Conservation (phyloP, 2,888 invertebrate genomes). For the Conomelus anceps region DNA sequence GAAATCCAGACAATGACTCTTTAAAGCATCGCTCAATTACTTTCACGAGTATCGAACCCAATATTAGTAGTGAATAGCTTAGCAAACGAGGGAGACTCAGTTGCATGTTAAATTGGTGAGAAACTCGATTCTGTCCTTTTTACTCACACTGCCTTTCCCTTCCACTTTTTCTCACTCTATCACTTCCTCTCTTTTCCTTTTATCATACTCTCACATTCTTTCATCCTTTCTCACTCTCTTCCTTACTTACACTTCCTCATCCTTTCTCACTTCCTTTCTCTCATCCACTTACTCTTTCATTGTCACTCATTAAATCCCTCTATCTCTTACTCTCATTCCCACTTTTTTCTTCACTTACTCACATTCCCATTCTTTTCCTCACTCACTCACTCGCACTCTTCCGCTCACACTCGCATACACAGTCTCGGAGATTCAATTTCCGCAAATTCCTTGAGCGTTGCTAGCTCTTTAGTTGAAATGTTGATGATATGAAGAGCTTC, state of each 20-base stretch:
- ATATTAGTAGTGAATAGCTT: background rate
- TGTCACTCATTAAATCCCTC: too few species aligned
- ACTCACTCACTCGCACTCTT: background rate
- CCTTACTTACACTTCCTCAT: background rate
- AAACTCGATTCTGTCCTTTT: background rate
- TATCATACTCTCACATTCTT: background rate
- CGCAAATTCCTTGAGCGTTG: background rate
- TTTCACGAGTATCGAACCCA: background rate
- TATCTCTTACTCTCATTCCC: background rate
- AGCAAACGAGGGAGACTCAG: background rate
- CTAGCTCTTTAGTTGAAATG: background rate
- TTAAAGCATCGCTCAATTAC: background rate
- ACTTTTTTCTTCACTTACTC: background rate
- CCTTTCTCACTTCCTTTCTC: background rate
- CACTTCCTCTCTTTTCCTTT: background rate
- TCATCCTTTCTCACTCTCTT: background rate
- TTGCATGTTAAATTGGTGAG: background rate
- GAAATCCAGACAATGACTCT: background rate
- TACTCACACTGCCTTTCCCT: too few species aligned
- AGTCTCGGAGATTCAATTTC: background rate
- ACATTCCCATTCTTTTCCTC: background rate
- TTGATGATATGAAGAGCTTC: background rate
- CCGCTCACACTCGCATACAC: background rate
- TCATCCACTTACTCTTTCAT: background rate
- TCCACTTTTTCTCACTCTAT: background rate